Percentiles rank a stretch among this genome's conserved stretches.
Evolutionary conservation across 2,113 vertebrate species (phyloP).

Genomic region (Mesembrinibis cayennensis): DNA sequence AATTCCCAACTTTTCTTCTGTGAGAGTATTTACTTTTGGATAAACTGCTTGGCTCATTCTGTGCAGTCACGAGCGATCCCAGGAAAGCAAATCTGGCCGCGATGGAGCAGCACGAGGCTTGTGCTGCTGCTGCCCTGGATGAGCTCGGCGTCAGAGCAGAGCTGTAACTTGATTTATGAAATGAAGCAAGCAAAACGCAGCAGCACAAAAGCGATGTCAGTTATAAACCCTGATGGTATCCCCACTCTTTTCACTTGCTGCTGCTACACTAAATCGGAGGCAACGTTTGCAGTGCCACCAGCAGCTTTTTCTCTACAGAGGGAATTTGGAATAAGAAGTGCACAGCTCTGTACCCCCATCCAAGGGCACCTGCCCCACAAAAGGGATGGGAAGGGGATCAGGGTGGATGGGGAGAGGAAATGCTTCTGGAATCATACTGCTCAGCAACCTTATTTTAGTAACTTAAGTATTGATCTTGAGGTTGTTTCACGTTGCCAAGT

Average conservation of each 20-base stretch:
- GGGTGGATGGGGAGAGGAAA: background rate
- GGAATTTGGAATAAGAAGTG: background rate
- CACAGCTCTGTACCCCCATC: background rate
- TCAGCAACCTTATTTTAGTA: background rate
- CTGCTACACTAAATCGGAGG: background rate
- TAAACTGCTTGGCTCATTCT: background rate
- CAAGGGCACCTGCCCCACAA: background rate
- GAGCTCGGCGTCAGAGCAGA: background rate
- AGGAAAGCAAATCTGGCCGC: background rate
- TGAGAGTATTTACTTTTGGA: background rate
- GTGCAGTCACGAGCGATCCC: accelerated
- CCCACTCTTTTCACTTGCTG: background rate
- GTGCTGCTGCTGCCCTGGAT: background rate
- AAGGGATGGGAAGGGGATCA: background rate
- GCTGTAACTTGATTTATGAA: background rate
- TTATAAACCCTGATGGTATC: background rate
- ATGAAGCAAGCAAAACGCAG: background rate
- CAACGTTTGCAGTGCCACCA: background rate
- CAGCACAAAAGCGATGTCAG: background rate
- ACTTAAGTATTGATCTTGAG: background rate
- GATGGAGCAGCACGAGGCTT: background rate
- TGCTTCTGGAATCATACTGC: background rate
- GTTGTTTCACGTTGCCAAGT: background rate
- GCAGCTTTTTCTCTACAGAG: background rate
- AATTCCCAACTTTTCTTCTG: background rate